Conservation (phyloP, 2,113 vertebrate species). For the Oreochromis aureus region DNA sequence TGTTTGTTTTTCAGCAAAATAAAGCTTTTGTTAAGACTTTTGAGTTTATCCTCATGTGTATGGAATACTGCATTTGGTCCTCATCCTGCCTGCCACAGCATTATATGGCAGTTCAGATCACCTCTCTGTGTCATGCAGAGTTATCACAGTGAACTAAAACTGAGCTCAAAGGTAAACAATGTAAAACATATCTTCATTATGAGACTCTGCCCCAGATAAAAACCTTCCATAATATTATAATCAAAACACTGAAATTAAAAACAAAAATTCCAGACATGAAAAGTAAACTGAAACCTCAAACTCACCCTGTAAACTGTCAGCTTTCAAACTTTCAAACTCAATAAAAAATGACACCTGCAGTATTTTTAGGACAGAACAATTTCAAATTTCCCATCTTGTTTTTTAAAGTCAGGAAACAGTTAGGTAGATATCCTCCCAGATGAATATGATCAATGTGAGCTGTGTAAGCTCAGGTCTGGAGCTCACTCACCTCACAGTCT, state of each 20-base stretch:
- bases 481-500: not conserved
- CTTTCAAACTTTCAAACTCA: not conserved
- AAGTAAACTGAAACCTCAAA: not conserved
- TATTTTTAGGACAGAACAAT: not conserved
- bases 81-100: not conserved
- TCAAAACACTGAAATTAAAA: not conserved
- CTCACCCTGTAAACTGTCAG: not conserved
- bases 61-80: not conserved
- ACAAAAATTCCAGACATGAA: not conserved
- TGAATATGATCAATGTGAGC: not conserved
- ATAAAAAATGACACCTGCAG: not conserved
- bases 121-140: not conserved
- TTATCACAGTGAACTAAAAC: not conserved
- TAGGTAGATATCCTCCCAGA: not conserved
- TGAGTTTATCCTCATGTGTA: not conserved
- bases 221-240: not conserved
- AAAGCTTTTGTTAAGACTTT: not conserved
- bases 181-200: not conserved
- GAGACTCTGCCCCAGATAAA: not conserved
- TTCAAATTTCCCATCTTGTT: not conserved
- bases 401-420: not conserved
- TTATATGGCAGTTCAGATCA: not conserved
- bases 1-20: rapidly evolving
- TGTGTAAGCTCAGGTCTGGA: not conserved
- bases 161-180: not conserved